phyloP scores from a whole-genome alignment of 2,113 vertebrate species.

The Chloropsis hardwickii region DNA sequence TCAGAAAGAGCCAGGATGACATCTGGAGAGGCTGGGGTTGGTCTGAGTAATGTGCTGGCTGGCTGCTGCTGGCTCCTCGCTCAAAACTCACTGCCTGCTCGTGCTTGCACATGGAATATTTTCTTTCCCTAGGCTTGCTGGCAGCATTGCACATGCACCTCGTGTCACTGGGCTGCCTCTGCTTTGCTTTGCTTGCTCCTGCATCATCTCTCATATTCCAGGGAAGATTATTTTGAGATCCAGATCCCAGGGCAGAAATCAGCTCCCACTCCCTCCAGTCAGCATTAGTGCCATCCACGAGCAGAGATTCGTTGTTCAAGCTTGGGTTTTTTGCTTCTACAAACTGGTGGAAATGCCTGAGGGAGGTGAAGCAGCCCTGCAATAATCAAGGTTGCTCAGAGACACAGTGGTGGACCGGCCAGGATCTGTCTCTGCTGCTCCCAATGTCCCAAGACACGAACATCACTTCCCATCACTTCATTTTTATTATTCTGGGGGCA shows the following conservation, averaged over 20 bases:
- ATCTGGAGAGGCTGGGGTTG: not conserved
- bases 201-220: not conserved
- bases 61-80: not conserved
- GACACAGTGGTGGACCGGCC: not conserved
- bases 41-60: not conserved
- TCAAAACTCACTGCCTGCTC: not conserved
- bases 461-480: not conserved
- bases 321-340: not conserved
- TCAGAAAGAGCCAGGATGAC: not conserved
- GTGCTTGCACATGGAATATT: not conserved
- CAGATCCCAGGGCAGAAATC: not conserved
- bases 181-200: slow-evolving; percentile 2
- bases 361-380: not conserved
- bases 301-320: not conserved
- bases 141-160: slow-evolving; percentile 32
- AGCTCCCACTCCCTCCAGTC: not conserved
- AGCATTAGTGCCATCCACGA: not conserved
- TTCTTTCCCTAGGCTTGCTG: not conserved
- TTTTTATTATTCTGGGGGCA: not conserved
- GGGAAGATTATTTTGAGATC: not conserved
- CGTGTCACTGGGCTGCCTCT: not conserved
- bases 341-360: not conserved
- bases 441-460: not conserved
- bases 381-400: slow-evolving; percentile 2
- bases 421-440: not conserved